Evolutionary conservation across 2,797 vertebrate genomes (phyloP).

Genomic region (Artibeus jamaicensis): DNA sequence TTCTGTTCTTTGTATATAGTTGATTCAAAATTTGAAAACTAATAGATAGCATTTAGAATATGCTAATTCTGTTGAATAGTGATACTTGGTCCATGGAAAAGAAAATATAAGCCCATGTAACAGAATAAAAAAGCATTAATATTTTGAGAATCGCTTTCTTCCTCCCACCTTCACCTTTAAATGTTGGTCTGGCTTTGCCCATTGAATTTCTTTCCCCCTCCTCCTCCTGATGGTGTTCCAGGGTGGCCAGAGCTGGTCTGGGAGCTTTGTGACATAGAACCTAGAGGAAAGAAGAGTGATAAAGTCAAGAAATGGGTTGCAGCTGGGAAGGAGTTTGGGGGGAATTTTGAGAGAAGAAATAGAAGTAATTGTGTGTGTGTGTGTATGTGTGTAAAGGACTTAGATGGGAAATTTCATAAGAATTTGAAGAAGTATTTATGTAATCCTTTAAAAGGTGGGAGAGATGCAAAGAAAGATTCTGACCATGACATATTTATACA

Average conservation of each 20-base stretch:
- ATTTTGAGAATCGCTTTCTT: not conserved
- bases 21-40: not conserved
- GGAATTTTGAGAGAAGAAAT: not conserved
- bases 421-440: not conserved
- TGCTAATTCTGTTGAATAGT: not conserved
- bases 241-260: not conserved
- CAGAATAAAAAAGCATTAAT: not conserved
- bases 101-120: not conserved
- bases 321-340: not conserved
- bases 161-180: not conserved
- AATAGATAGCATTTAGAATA: not conserved
- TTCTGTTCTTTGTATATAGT: not conserved
- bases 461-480: not conserved
- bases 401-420: not conserved
- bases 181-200: not conserved
- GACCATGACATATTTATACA: not conserved
- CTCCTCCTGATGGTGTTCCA: not conserved
- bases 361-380: not conserved
- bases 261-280: not conserved
- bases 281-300: not conserved
- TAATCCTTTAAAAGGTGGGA: not conserved
- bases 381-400: not conserved
- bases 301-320: not conserved
- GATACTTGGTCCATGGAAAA: not conserved
- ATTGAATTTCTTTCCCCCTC: not conserved